Base-by-base conservation (phyloP, 2,888 invertebrate species). In the Drosophila quasianomalipes region DNA sequence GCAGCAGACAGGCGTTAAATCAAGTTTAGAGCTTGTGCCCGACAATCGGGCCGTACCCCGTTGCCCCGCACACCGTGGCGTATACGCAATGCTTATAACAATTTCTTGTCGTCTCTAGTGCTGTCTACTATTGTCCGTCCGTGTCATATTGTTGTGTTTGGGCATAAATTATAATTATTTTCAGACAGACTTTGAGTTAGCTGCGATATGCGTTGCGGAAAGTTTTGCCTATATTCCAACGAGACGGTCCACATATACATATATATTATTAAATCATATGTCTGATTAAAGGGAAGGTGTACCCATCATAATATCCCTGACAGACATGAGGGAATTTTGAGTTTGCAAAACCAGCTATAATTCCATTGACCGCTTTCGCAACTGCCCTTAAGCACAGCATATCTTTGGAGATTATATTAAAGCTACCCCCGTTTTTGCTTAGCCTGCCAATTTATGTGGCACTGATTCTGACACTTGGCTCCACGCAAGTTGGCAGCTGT, bases 121-220 rank as follows among this genome's bases (percentile, higher is more conserved):
- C 39, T 33, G 41, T 33, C 6, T 33, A 19, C 30, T 28, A 26
- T 26, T 26, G 52, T 49, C 26, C 39, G 52, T 39, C 6, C 14
- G 14, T 51, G 9, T 44, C 31, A 58, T 70, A 58, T 74, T 67
- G 66, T 44, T 88, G 90, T 86, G 91, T 74, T 63, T 69, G 64
- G 74, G 87, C 91, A 86, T 90, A 86, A 87, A 82, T 86, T 84
- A 75, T 75, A 86, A 78, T 81, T 81, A 87, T 81, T 77, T 75
- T 66, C 53, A 70, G 49, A 70, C 55, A 71, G 52, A n/a, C 37
- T 59, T 68, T 70, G 64, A 28, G 26, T 49, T n/a, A 62, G 44
- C 37, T 61, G 16, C 41, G 14, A 10, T 30, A 52, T n/a, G 51
- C 22, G 16, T 28, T 2, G 19, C 47, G 33, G 6, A 16, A 39